Evolutionary conservation across 2,797 vertebrate species (phyloP), one percentile per base, ranked within the genome.

Genomic region (Schizopygopsis pylzovi): DNA sequence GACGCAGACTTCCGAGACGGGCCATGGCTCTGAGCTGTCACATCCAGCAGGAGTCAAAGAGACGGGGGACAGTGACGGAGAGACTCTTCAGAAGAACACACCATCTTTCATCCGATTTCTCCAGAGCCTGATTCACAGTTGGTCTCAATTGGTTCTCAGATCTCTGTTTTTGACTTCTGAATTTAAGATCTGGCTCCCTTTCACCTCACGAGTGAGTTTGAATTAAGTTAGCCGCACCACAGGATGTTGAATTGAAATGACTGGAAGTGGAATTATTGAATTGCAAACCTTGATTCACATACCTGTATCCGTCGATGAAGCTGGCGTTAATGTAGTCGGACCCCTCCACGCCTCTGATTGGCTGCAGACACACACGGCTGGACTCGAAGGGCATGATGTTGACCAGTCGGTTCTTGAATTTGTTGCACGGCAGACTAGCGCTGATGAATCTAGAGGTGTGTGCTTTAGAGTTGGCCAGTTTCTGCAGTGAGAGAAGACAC

Each of bases 311-410:
- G 22, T 99, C 97, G 65, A 99, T 96, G 92, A 97, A 99, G 93
- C 97, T 99, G 95, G 96, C 97, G 1, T 99, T 99, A 94, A 99
- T 98, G 93, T 99, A 99, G 92, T 99, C 98, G 0, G 98, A 99
- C 85, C 98, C 97, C 91, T 99, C 98, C 4, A 99, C 96, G 0
- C 97, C 98, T 56, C 97, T 96, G 94, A 99, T 97, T 82, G 97
- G 98, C 94, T 98, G 97, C 93, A 99, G 95, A 90, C 96, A 97
- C 87, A 99, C 97, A 0, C 98, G 97, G 0, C 95, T 98, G 87
- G 97, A 94, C 93, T 99, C 98, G 0, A 98, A 98, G 1, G 98
- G 97, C 97, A 98, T 96, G 91, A 99, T 98, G 92, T 99, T 99
- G 88, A 98, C 97, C 5, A 99, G 95, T 56, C 98, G 96, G 92